Percentiles rank a stretch among this genome's conserved stretches.
These are phyloP conservation scores for Metopia argyrocephala DNA, from an alignment of 2,888 invertebrate genomes.

Conservation along the genomic window DNA sequence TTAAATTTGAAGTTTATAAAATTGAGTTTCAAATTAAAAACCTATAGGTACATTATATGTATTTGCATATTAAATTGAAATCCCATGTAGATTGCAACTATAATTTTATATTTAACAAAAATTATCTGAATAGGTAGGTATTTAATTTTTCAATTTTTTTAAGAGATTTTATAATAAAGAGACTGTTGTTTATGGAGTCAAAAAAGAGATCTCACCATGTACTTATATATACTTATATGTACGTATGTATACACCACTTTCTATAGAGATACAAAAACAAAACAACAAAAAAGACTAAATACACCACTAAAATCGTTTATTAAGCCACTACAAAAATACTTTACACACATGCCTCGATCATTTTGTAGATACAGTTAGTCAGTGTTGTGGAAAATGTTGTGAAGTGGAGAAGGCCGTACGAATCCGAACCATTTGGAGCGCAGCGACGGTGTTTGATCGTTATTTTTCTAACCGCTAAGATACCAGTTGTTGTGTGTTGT, in stretches of 20 bases:
- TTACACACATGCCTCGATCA: conserved; percentile 36
- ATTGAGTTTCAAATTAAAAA: no score
- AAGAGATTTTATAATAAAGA: no score
- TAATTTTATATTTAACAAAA: no score
- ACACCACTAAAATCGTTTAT: conserved; percentile 15
- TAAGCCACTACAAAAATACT: conserved; percentile 9
- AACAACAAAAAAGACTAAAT: background rate
- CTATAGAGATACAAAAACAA: background rate
- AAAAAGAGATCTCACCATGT: background rate
- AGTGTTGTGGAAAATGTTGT: conserved; percentile 73
- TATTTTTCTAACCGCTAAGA: conserved; percentile 41
- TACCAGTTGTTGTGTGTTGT: conserved; percentile 46
- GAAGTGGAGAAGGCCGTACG: conserved; percentile 67
- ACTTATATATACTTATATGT: no score
- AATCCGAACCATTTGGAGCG: conserved; percentile 9
- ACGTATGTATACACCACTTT: background rate
- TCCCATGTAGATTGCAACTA: no score
- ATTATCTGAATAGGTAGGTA: no score
- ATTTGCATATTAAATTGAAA: no score
- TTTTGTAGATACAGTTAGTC: conserved; percentile 28
- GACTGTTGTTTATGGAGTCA: background rate
- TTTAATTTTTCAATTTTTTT: no score
- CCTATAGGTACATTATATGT: no score
- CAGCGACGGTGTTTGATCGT: conserved; percentile 44
- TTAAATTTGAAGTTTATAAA: no score